Conservation (phyloP, 2,888 invertebrate genomes). For the Lasioglossum oenotherae region DNA sequence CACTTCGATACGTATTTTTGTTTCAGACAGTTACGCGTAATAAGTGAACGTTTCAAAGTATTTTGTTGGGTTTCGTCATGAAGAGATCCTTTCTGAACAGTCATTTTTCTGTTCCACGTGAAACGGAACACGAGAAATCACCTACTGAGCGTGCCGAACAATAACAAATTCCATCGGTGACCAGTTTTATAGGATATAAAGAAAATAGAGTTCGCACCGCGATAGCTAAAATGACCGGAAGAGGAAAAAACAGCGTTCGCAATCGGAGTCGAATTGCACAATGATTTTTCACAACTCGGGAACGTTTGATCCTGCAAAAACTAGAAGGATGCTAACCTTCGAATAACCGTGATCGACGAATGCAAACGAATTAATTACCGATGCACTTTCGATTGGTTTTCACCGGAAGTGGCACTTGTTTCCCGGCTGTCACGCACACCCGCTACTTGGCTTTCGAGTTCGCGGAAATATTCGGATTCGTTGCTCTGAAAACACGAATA, state of each 20-base stretch:
- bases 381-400: background rate
- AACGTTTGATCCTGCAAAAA: background rate
- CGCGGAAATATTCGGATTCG: constrained; percentile 22
- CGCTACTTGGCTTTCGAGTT: background rate
- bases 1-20: background rate
- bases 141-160: background rate
- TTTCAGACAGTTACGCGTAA: background rate
- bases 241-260: background rate
- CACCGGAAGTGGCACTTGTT: constrained; percentile 10
- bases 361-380: constrained; percentile 13
- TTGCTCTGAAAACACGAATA: background rate
- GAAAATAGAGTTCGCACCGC: background rate
- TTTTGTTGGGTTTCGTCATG: too few species aligned
- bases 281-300: constrained; percentile 20
- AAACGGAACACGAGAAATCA: background rate
- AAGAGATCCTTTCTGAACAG: too few species aligned
- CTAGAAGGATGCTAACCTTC: constrained; percentile 25
- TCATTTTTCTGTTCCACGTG: background rate
- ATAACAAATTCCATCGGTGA: background rate
- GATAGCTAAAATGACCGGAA: background rate
- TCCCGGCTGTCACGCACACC: constrained; percentile 28
- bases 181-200: background rate
- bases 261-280: constrained; percentile 20
- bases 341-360: constrained; percentile 11
- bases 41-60: background rate